A percentile compares a stretch with the other conserved stretches of the same genome.
These are phyloP conservation scores for Amphimallon solstitiale DNA, from an alignment of 2,888 invertebrate species.

Conservation along the genomic window DNA sequence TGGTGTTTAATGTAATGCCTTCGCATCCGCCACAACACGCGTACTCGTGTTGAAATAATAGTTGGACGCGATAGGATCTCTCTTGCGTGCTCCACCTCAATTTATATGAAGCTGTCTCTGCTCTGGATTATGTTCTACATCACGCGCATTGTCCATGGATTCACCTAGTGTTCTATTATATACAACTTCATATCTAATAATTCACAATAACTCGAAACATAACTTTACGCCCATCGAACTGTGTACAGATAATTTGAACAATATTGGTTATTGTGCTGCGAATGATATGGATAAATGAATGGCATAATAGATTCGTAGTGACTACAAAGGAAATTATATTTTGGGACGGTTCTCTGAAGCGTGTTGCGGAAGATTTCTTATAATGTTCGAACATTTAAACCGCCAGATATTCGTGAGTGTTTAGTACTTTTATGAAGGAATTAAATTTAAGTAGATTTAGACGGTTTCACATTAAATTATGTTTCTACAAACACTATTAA, in stretches of 20 bases:
- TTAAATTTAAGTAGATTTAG: too few relatives aligned
- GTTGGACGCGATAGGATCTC: conserved; percentile 55
- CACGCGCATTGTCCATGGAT: conserved; percentile 34
- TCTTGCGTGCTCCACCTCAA: conserved; percentile 58
- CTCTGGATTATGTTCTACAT: conserved; percentile 42
- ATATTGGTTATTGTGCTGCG: conserved; percentile 22
- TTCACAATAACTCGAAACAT: conserved; percentile 33
- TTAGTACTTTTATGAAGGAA: too few relatives aligned
- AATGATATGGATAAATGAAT: too few relatives aligned
- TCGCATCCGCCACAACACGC: conserved; percentile 60
- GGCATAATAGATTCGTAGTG: too few relatives aligned
- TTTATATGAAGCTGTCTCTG: conserved; percentile 53
- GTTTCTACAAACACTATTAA: too few relatives aligned
- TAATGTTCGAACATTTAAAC: too few relatives aligned
- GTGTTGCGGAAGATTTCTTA: too few relatives aligned
- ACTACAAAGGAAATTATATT: too few relatives aligned
- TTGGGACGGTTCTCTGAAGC: too few relatives aligned
- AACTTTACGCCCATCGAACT: conserved; percentile 32
- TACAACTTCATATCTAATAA: conserved; percentile 29
- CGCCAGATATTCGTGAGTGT: too few relatives aligned
- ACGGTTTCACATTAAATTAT: too few relatives aligned
- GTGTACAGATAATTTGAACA: conserved; percentile 21
- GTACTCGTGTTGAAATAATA: conserved; percentile 60
- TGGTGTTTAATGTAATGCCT: conserved; percentile 61
- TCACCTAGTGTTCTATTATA: conserved; percentile 35